These are phyloP conservation scores for Ranitomeya imitator DNA, from an alignment of 2,113 vertebrate species.

Conservation along the genomic window DNA sequence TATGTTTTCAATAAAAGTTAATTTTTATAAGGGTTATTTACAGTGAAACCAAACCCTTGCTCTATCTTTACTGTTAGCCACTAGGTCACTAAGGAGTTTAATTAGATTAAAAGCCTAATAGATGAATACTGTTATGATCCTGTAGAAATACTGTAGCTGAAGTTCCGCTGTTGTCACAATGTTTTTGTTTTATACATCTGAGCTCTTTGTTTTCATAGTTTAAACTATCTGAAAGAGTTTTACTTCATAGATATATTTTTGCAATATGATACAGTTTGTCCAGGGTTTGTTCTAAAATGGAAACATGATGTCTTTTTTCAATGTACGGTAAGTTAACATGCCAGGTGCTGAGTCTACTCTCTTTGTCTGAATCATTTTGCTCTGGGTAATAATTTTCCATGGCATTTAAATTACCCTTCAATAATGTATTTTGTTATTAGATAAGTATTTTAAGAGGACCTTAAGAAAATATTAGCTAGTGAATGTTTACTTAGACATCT, in stretches of 20 bases:
- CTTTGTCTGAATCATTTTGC: constrained; percentile 64
- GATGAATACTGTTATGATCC: background rate
- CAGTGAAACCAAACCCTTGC: no score
- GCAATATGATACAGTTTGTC: constrained; percentile 63
- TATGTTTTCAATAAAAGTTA: no score
- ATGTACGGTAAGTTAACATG: constrained; percentile 58
- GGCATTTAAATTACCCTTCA: constrained; percentile 70
- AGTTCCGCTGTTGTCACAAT: background rate
- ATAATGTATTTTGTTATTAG: constrained; percentile 65
- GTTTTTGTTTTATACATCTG: background rate
- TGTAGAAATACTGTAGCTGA: background rate
- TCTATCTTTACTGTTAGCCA: no score
- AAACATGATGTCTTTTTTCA: constrained; percentile 60
- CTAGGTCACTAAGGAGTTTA: no score
- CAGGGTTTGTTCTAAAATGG: constrained; percentile 58
- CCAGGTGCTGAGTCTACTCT: constrained; percentile 59
- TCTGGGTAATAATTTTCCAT: constrained; percentile 77
- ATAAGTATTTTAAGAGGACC: constrained; percentile 73
- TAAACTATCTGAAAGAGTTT: constrained; percentile 58
- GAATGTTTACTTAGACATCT: constrained; percentile 76
- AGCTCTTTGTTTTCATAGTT: background rate
- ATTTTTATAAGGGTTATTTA: no score
- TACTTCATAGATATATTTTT: constrained; percentile 48
- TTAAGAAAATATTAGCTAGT: constrained; percentile 68
- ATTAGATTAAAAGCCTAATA: background rate